These are phyloP conservation scores for Budorcas taxicolor DNA, from an alignment of 2,113 vertebrate species.

Conservation along the genomic window DNA sequence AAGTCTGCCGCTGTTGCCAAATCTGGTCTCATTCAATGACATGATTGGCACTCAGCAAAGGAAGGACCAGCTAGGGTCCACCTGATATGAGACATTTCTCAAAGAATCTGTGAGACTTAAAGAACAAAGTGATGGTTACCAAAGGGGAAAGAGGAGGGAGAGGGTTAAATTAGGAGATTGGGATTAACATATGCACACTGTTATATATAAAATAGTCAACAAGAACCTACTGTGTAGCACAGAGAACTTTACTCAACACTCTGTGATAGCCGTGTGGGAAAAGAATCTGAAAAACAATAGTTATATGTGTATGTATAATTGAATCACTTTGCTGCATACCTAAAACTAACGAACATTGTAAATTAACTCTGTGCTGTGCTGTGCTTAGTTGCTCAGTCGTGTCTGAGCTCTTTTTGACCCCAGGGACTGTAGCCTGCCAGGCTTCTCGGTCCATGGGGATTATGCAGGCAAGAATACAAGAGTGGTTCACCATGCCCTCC, in stretches of 20 bases:
- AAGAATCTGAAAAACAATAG: not conserved
- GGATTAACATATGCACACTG: not conserved
- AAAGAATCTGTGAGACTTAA: not conserved
- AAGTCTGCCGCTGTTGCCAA: not conserved
- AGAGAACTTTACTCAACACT: not conserved
- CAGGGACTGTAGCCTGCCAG: not conserved
- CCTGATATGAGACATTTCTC: not conserved
- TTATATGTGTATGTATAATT: not conserved
- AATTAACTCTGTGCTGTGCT: not conserved
- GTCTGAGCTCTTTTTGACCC: not conserved
- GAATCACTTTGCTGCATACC: not conserved
- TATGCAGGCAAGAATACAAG: not conserved
- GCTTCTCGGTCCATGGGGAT: not conserved
- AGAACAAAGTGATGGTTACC: not conserved
- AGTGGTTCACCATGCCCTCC: not conserved
- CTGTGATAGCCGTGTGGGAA: not conserved
- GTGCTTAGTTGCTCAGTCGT: not conserved
- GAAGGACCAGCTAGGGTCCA: not conserved
- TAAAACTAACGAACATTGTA: not conserved
- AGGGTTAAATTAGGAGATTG: not conserved
- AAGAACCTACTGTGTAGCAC: not conserved
- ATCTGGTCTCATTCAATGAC: not conserved
- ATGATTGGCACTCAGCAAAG: not conserved
- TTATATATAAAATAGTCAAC: not conserved
- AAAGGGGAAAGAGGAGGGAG: not conserved